A percentile compares a stretch with the other conserved stretches of the same genome.
phyloP scores from a whole-genome alignment of 2,113 vertebrate species.

The Ophiodon elongatus region DNA sequence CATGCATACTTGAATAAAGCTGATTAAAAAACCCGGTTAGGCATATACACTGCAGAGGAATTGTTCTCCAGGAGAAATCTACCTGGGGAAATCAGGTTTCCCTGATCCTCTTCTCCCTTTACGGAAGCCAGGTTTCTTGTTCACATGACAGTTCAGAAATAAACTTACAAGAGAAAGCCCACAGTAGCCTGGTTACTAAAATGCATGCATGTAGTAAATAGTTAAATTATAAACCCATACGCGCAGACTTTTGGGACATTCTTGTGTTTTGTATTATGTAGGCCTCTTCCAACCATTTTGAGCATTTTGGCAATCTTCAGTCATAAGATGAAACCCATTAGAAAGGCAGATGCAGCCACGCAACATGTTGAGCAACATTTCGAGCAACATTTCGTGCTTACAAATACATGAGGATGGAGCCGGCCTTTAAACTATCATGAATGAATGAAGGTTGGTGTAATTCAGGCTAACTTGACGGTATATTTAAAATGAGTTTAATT shows the following conservation, averaged over 20 bases:
- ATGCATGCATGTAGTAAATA: not conserved
- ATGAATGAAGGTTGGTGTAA: not conserved
- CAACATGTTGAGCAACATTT: not conserved
- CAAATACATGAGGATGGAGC: not conserved
- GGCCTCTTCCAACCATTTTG: not conserved
- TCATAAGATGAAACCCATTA: not conserved
- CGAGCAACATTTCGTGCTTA: too few relatives aligned
- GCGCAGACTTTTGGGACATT: not conserved
- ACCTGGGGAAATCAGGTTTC: constrained; percentile 44
- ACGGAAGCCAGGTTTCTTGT: constrained; percentile 3
- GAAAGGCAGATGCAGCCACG: not conserved
- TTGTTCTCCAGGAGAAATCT: constrained; percentile 22
- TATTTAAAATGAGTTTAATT: constrained; percentile 22
- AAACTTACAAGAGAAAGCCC: not conserved
- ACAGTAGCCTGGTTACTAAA: not conserved
- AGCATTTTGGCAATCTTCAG: not conserved
- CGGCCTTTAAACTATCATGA: not conserved
- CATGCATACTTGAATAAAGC: constrained; percentile 6
- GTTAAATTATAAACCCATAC: not conserved
- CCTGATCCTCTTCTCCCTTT: constrained; percentile 9
- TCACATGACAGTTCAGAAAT: not conserved
- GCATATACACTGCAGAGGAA: not conserved
- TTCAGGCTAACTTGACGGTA: constrained; percentile 17
- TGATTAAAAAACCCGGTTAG: not conserved
- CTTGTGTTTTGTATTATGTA: not conserved